Evolutionary conservation across 1,140 invertebrate genomes (phyloP).

Genomic region (Dermatophagoides farinae): DNA sequence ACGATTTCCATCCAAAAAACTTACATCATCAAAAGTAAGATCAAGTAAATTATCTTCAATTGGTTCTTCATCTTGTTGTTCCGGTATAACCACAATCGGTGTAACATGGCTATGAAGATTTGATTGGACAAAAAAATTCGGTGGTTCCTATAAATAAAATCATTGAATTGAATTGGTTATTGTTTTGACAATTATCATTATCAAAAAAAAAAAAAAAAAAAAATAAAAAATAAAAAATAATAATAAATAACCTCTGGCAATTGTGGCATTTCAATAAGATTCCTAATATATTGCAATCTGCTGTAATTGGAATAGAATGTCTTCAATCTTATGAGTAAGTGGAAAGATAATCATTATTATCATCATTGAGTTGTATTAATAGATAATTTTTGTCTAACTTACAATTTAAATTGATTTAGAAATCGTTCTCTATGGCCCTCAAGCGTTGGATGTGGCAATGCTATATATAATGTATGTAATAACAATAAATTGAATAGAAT

Average conservation of each 20-base stretch:
- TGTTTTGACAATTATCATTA: too few relatives aligned
- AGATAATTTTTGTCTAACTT: conserved; percentile 10
- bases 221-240: conserved; percentile 5
- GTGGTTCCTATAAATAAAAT: conserved; percentile 47
- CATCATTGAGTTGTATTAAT: background rate
- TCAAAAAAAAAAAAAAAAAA: conserved; percentile 11
- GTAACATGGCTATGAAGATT: conserved; percentile 80
- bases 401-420: conserved; percentile 60
- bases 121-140: conserved; percentile 80
- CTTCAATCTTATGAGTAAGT: conserved; percentile 41
- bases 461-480: conserved; percentile 25
- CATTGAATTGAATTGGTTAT: background rate
- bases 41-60: conserved; percentile 18
- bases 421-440: conserved; percentile 77
- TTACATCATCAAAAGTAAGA: conserved; percentile 16
- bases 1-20: background rate
- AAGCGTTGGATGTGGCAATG: conserved; percentile 69
- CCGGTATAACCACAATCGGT: conserved; percentile 69
- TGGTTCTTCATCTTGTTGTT: conserved; percentile 31
- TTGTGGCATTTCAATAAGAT: conserved; percentile 74
- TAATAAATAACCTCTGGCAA: conserved; percentile 53
- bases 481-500: background rate
- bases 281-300: conserved; percentile 91
- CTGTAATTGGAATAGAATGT: conserved; percentile 79
- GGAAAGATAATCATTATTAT: too few relatives aligned